Evolutionary conservation across 2,797 vertebrate species (phyloP), one percentile per base, ranked within the genome.

Genomic region (Kryptolebias ocellatus): DNA sequence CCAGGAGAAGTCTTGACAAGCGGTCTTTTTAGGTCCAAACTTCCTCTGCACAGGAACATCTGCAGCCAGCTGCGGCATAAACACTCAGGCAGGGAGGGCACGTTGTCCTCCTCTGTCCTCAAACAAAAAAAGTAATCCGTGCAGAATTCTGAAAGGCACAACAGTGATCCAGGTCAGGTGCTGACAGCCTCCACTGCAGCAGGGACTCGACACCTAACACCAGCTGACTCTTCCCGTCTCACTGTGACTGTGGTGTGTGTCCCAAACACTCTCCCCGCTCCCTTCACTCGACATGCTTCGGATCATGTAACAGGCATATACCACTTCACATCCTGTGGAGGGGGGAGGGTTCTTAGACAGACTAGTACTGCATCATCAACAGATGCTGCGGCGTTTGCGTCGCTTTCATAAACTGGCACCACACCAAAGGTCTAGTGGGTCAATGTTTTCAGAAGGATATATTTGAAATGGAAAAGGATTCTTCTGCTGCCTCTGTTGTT

Each of bases 281-380:
- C 77, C 72, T 91, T 85, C 84, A 87, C 86, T 94, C 89, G 89
- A 93, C 92, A 93, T 86, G 93, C 93, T 94, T 90, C 91, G 83
- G 92, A 95, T 96, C 95, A 95, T 95, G 93, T 95, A 94, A 94
- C 94, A 90, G 95, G 95, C 92, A 94, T 87, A 92, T 95, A 96
- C 94, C 95, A 95, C 93, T 95, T 83, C 84, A 83, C 78, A 87
- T 91, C 85, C 91, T 85, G 78, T 74, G 83, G 60, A 45, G 84
- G 80, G 84, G 78, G 77, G 69, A 57, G 68, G 76, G 42, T 53
- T 70, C 79, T 60, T 85, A 86, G 85, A 81, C 82, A 60, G 83
- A 81, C 74, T 65, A 77, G 76, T 56, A 79, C 86, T 87, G 90
- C 88, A 90, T 91, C 89, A 89, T 83, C 81, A 84, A 83, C 84